These are phyloP conservation scores for Dendrocopos noguchii DNA, from an alignment of 2,113 vertebrate species.

Conservation along the genomic window DNA sequence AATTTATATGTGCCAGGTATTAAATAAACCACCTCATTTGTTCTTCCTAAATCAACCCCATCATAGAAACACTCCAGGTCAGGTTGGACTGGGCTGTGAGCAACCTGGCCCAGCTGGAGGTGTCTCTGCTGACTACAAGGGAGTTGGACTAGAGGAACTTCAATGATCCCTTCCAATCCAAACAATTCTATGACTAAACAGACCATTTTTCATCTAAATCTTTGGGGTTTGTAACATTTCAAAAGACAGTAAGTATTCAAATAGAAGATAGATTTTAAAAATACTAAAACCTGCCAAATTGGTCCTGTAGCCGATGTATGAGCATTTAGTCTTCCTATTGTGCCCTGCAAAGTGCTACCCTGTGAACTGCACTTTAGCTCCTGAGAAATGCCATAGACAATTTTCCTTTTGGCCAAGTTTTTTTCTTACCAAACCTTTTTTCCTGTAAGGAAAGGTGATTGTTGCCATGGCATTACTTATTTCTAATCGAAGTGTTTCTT, in stretches of 20 bases:
- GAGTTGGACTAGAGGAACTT: background rate
- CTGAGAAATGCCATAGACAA: background rate
- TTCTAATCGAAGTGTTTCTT: background rate
- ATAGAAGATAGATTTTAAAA: background rate
- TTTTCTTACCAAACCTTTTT: background rate
- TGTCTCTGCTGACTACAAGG: background rate
- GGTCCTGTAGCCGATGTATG: rapidly evolving
- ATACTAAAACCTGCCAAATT: background rate
- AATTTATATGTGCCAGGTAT: rapidly evolving
- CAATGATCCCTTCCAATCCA: background rate
- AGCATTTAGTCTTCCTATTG: background rate
- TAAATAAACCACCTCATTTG: background rate
- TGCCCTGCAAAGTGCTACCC: background rate
- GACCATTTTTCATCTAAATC: background rate
- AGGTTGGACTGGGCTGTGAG: background rate
- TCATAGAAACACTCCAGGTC: background rate
- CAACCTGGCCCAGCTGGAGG: background rate
- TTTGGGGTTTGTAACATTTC: background rate
- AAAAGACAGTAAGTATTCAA: background rate
- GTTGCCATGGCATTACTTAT: background rate
- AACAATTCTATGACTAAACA: background rate
- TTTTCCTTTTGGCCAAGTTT: background rate
- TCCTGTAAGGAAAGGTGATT: background rate
- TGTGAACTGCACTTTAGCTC: background rate
- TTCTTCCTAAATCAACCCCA: background rate